These are phyloP conservation scores for Zaprionus inermis DNA, from an alignment of 1,140 invertebrate genomes.

Conservation along the genomic window DNA sequence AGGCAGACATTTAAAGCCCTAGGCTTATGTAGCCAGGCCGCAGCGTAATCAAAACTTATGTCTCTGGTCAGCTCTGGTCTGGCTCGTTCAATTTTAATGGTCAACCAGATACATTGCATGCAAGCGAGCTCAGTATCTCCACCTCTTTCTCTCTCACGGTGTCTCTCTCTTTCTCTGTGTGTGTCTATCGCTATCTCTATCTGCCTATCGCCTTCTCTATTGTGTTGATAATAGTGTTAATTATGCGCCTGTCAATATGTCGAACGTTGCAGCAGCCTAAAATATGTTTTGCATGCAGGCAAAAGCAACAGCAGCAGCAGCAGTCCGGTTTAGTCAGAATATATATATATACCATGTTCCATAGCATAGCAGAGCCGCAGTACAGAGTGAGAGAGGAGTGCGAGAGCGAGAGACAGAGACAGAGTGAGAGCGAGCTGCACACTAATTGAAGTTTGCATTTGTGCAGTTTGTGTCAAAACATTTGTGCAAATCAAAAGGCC, in stretches of 20 bases:
- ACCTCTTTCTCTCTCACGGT: neutral
- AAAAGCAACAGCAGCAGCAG: slow-evolving; percentile 9
- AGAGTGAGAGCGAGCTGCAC: slow-evolving; percentile 21
- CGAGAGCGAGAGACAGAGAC: neutral
- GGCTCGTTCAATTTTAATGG: slow-evolving; percentile 63
- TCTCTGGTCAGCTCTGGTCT: slow-evolving; percentile 37
- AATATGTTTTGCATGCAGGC: slow-evolving; percentile 47
- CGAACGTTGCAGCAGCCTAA: slow-evolving; percentile 62
- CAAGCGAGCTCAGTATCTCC: slow-evolving; percentile 17
- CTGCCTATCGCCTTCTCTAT: neutral
- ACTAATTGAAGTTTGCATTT: slow-evolving; percentile 72
- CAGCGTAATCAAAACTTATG: slow-evolving; percentile 68
- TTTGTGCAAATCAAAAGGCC: slow-evolving; percentile 50
- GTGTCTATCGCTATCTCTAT: neutral
- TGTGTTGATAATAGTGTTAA: slow-evolving; percentile 76
- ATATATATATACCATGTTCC: neutral
- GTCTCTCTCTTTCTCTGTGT: neutral
- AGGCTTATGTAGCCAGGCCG: slow-evolving; percentile 46
- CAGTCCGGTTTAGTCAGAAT: slow-evolving; percentile 9
- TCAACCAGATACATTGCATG: slow-evolving; percentile 50
- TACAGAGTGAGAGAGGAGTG: neutral
- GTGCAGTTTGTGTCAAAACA: slow-evolving; percentile 63
- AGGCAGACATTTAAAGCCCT: slow-evolving; percentile 38
- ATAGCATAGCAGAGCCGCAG: neutral
- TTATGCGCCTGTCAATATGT: slow-evolving; percentile 77